A percentile compares a stretch with the other conserved stretches of the same genome.
phyloP scores from a whole-genome alignment of 2,797 vertebrate genomes.

The Dromococcyx pavoninus region DNA sequence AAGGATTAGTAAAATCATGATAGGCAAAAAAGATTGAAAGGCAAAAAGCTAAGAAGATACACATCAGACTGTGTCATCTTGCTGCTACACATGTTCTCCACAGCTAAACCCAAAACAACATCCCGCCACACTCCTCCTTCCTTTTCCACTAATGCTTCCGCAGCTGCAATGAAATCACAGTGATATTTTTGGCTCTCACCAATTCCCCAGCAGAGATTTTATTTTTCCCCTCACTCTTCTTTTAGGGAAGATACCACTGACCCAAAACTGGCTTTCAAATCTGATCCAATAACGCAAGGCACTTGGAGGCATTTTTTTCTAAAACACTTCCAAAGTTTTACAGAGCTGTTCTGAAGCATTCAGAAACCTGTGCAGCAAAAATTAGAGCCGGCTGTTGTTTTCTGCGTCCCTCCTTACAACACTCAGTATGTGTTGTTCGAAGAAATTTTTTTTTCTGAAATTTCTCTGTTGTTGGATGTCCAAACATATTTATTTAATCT shows the following conservation, averaged over 20 bases:
- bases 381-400: background rate
- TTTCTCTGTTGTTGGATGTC: background rate
- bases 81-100: background rate
- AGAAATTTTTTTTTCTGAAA: background rate
- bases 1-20: conserved; percentile 46
- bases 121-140: background rate
- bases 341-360: background rate
- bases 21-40: background rate
- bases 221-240: background rate
- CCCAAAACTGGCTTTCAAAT: background rate
- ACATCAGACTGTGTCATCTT: background rate
- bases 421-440: background rate
- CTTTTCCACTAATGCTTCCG: background rate
- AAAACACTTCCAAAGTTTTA: background rate
- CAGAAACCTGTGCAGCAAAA: background rate
- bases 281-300: background rate
- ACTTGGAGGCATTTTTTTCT: background rate
- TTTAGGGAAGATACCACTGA: background rate
- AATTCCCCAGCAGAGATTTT: background rate
- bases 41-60: background rate
- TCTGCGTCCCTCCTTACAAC: background rate
- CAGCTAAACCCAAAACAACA: background rate
- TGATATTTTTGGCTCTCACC: background rate
- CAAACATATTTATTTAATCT: conserved; percentile 16
- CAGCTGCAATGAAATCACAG: background rate